These are phyloP conservation scores for Nycticebus coucang DNA, from an alignment of 2,113 vertebrate genomes.

Conservation along the genomic window DNA sequence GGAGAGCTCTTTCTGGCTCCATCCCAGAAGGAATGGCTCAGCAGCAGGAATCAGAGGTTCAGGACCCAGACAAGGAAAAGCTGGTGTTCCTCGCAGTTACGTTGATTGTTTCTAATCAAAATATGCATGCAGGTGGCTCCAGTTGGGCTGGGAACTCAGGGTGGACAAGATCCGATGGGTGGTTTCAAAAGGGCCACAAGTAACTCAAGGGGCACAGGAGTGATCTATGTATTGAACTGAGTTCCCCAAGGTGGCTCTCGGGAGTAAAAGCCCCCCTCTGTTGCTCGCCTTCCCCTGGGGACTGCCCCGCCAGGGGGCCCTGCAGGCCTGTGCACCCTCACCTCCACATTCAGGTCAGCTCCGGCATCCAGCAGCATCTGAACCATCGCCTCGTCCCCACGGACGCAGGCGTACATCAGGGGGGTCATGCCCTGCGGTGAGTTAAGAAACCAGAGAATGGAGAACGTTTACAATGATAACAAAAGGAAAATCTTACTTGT, in stretches of 20 bases:
- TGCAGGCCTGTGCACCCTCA: slow-evolving; percentile 82
- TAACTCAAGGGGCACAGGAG: background rate
- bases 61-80: background rate
- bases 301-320: background rate
- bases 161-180: background rate
- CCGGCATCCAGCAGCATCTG: slow-evolving; percentile 99
- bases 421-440: slow-evolving; percentile 96
- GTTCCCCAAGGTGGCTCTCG: background rate
- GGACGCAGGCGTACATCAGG: slow-evolving; percentile 98
- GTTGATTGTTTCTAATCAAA: background rate
- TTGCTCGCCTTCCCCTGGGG: background rate
- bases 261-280: background rate
- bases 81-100: rapidly evolving
- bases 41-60: background rate
- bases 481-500: background rate
- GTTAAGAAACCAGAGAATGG: slow-evolving; percentile 81
- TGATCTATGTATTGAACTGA: background rate
- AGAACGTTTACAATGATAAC: slow-evolving; percentile 69
- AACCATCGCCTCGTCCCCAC: slow-evolving; percentile 99
- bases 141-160: background rate
- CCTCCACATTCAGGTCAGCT: slow-evolving; percentile 98
- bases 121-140: background rate
- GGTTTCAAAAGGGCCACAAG: background rate
- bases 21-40: background rate
- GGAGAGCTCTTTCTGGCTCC: rapidly evolving